A percentile compares a stretch with the other conserved stretches of the same genome.
Conservation (phyloP, 2,888 invertebrate genomes). For the Auanema freiburgensis region DNA sequence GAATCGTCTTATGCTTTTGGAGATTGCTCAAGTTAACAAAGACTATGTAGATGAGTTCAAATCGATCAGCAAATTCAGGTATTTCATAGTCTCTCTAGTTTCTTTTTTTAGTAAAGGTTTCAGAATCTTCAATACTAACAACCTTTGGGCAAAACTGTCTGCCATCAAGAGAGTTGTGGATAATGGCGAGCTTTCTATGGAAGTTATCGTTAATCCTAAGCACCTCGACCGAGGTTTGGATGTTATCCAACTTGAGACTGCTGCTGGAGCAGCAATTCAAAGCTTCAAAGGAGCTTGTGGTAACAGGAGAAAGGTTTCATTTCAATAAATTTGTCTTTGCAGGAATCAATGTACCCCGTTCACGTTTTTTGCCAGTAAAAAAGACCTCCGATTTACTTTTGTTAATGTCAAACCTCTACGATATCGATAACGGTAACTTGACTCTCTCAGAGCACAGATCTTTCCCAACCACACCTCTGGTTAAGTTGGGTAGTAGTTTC, state of each 20-base stretch:
- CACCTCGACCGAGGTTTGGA: constrained; percentile 86
- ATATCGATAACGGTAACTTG: constrained; percentile 83
- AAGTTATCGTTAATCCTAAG: constrained; percentile 95
- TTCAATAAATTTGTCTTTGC: constrained; percentile 11
- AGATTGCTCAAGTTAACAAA: constrained; percentile 97
- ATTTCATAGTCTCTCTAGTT: no score
- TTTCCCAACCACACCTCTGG: constrained; percentile 94
- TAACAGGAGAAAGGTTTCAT: constrained; percentile 39
- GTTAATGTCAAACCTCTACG: constrained; percentile 97
- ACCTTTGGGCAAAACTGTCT: constrained; percentile 90
- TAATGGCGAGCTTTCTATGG: constrained; percentile 84
- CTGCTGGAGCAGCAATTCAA: constrained; percentile 98
- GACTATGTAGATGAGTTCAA: constrained; percentile 96
- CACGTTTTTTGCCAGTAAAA: constrained; percentile 96
- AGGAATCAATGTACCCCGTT: constrained; percentile 91
- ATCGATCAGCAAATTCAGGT: constrained; percentile 94
- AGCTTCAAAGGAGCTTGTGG: constrained; percentile 91
- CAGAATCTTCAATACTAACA: constrained; percentile 96
- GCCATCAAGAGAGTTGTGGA: constrained; percentile 85
- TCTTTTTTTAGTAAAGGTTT: no score
- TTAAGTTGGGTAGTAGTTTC: constrained; percentile 94
- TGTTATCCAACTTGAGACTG: constrained; percentile 95
- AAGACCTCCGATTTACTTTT: constrained; percentile 94
- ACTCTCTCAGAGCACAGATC: constrained; percentile 91
- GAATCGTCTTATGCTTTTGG: constrained; percentile 86